Conservation (phyloP, 2,888 invertebrate species). For the Apodemia duryi region DNA sequence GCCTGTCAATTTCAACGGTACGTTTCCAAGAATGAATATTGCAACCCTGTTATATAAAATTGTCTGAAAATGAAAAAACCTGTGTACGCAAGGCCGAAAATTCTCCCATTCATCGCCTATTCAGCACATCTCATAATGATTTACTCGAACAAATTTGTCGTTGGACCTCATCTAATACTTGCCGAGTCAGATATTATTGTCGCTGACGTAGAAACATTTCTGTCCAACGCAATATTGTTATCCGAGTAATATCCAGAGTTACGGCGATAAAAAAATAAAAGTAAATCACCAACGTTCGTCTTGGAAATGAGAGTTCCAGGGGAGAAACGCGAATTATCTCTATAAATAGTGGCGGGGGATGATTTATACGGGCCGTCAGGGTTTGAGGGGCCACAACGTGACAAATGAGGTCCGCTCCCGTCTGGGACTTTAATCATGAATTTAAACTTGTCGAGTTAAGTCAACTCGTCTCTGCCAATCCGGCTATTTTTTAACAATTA, state of each 20-base stretch:
- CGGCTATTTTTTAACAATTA: neutral
- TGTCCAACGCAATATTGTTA: slow-evolving; percentile 31
- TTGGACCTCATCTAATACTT: slow-evolving; percentile 45
- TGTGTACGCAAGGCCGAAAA: slow-evolving; percentile 14
- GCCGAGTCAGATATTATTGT: slow-evolving; percentile 48
- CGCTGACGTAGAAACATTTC: slow-evolving; percentile 36
- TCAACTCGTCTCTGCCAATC: slow-evolving; percentile 33
- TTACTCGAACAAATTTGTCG: slow-evolving; percentile 52
- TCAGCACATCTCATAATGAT: slow-evolving; percentile 46
- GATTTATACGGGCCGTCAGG: slow-evolving; percentile 46
- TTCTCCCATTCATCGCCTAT: slow-evolving; percentile 39
- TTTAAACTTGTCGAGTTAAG: slow-evolving; percentile 39
- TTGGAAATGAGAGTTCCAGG: slow-evolving; percentile 38
- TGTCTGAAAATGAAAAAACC: neutral
- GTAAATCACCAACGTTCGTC: slow-evolving; percentile 40
- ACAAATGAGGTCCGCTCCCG: slow-evolving; percentile 46
- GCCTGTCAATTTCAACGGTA: neutral
- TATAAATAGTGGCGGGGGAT: slow-evolving; percentile 51
- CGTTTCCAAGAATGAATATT: neutral
- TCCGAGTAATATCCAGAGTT: slow-evolving; percentile 29
- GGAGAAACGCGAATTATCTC: slow-evolving; percentile 42
- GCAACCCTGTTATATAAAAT: slow-evolving; percentile 3
- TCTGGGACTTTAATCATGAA: slow-evolving; percentile 42
- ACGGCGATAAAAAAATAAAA: slow-evolving; percentile 38
- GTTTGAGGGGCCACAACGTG: slow-evolving; percentile 42